phyloP scores from a whole-genome alignment of 2,113 vertebrate genomes.

The human (Homo sapiens) region DNA sequence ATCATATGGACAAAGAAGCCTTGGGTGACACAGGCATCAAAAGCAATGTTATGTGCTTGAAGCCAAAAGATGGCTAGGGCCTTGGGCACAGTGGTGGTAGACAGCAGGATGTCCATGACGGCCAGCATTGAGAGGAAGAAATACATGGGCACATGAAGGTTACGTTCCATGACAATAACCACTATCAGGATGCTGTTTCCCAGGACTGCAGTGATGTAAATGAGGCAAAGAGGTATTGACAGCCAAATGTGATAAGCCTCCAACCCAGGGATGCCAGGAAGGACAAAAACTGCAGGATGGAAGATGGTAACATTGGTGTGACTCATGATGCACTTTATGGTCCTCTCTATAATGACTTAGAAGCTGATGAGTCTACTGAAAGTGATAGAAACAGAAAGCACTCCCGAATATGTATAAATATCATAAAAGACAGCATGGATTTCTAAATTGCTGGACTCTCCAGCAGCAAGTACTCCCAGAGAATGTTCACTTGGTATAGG shows the following conservation, averaged over 20 bases:
- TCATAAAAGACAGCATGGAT: not conserved
- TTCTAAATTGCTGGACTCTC: not conserved
- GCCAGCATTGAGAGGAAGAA: conserved; percentile 73
- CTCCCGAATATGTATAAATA: not conserved
- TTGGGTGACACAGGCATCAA: conserved; percentile 78
- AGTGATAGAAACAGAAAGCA: conserved; percentile 23
- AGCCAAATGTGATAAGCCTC: conserved; percentile 62
- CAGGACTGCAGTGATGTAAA: conserved; percentile 60
- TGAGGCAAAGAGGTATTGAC: conserved; percentile 63
- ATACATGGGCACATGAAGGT: conserved; percentile 71
- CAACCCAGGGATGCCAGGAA: conserved; percentile 61
- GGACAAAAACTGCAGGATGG: conserved; percentile 65
- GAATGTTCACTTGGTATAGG: not conserved
- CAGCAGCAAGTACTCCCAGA: not conserved
- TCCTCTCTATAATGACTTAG: not conserved
- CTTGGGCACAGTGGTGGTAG: conserved; percentile 74
- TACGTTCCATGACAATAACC: conserved; percentile 54
- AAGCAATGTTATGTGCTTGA: conserved; percentile 63
- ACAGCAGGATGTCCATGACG: conserved; percentile 65
- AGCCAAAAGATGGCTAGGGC: conserved; percentile 74
- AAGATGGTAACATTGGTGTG: conserved; percentile 49
- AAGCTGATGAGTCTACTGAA: conserved; percentile 21
- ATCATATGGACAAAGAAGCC: conserved; percentile 78
- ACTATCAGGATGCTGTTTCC: conserved; percentile 64
- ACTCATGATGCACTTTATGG: not conserved